These are phyloP conservation scores for Eudemis profundana DNA, from an alignment of 2,888 invertebrate genomes.

Conservation along the genomic window DNA sequence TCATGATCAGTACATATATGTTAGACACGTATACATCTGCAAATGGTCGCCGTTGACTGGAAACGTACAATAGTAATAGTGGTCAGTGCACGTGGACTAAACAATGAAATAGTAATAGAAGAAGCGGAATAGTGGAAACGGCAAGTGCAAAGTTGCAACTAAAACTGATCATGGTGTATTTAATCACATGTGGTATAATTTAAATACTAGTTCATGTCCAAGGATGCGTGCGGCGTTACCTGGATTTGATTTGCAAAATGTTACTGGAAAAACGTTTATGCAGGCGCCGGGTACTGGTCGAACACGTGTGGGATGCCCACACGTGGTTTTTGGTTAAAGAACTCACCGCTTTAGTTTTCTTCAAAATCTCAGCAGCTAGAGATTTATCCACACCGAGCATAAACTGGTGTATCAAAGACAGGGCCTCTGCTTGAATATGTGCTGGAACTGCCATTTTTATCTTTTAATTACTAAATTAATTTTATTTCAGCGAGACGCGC, in stretches of 20 bases:
- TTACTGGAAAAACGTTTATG: not conserved
- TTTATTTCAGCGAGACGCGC: conserved; percentile 29
- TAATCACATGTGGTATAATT: not conserved
- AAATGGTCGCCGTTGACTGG: no score
- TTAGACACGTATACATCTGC: no score
- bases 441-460: conserved; percentile 65
- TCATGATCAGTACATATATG: not conserved
- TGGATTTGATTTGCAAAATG: not conserved
- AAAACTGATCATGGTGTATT: conserved; percentile 2
- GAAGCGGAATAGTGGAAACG: no score
- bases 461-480: conserved; percentile 10
- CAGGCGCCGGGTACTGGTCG: conserved; percentile 19
- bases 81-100: conserved; percentile 8
- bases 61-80: not conserved
- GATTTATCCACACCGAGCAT: conserved; percentile 87
- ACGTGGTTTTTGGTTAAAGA: conserved; percentile 66
- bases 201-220: not conserved
- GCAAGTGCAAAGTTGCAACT: not conserved
- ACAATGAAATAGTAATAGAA: not conserved
- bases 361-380: conserved; percentile 88
- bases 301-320: conserved; percentile 69
- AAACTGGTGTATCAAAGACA: conserved; percentile 88
- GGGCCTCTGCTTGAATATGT: conserved; percentile 64
- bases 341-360: conserved; percentile 91
- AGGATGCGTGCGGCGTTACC: not conserved